Conservation (phyloP, 1,140 invertebrate genomes). For the Pseudomyrmex flavicornis region DNA sequence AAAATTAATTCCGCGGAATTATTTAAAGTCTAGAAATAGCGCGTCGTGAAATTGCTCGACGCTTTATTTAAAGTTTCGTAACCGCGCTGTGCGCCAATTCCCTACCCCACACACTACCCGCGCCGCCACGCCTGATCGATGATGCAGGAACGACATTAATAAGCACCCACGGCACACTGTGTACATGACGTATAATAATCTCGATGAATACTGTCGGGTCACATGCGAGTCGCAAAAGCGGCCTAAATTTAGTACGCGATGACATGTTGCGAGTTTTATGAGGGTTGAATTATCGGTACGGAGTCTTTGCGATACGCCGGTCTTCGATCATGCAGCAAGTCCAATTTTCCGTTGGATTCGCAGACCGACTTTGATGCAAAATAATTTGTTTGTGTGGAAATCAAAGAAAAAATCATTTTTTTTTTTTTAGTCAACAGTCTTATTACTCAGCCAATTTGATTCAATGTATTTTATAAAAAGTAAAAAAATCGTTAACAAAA, state of each 20-base stretch:
- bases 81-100: conserved; percentile 41
- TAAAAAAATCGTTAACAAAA: no score
- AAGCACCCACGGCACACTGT: conserved; percentile 66
- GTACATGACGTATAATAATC: conserved; percentile 68
- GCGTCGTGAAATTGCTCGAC: conserved; percentile 26
- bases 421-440: no score
- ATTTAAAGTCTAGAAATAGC: conserved; percentile 42
- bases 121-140: conserved; percentile 59
- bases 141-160: conserved; percentile 70
- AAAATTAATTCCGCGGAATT: conserved; percentile 41
- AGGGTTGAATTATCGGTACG: conserved; percentile 45
- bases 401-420: no score
- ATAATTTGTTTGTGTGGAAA: conserved; percentile 9
- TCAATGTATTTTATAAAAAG: no score
- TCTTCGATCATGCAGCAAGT: conserved; percentile 43
- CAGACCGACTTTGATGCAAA: conserved; percentile 42
- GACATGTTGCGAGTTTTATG: conserved; percentile 60
- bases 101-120: conserved; percentile 11
- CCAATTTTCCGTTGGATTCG: conserved; percentile 38
- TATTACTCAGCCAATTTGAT: no score
- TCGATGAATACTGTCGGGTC: conserved; percentile 69
- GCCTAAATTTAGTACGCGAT: conserved; percentile 60
- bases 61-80: conserved; percentile 56
- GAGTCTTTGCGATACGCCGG: conserved; percentile 29
- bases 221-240: conserved; percentile 72